Conservation (phyloP, 2,888 invertebrate genomes). For the Cantharis lateralis region DNA sequence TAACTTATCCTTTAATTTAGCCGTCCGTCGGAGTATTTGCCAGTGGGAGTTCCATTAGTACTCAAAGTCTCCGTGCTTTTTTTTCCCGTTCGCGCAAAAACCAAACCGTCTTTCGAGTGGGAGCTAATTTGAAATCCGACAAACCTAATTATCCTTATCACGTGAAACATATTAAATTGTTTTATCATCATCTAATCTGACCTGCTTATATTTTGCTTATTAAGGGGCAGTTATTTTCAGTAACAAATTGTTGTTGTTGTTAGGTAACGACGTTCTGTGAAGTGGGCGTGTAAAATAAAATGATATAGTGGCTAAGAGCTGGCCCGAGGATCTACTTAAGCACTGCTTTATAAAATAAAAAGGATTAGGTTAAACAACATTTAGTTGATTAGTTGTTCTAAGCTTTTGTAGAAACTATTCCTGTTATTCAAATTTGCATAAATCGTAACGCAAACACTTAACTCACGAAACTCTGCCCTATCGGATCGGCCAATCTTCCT, state of each 20-base stretch:
- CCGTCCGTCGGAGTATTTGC: not conserved
- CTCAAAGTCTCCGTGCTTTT: not conserved
- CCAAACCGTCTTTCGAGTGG: not conserved
- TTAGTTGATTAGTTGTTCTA: not conserved
- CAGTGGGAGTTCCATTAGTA: not conserved
- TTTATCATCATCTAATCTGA: not conserved
- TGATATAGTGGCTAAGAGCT: constrained; percentile 51
- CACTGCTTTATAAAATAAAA: constrained; percentile 21
- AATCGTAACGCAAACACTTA: not conserved
- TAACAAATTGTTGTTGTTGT: constrained; percentile 58
- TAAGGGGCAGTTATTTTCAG: constrained; percentile 52
- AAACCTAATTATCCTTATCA: not conserved
- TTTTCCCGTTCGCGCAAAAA: not conserved
- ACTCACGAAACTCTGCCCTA: not conserved
- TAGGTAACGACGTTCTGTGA: constrained; percentile 56
- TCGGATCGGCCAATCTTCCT: not conserved
- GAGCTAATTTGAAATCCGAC: not conserved
- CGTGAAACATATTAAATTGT: constrained; percentile 2
- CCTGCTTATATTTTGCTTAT: constrained; percentile 48
- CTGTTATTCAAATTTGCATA: not conserved
- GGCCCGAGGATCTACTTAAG: constrained; percentile 49
- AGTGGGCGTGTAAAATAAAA: constrained; percentile 53
- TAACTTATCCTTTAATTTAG: not conserved
- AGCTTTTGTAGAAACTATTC: not conserved
- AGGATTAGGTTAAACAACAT: not conserved